These are phyloP conservation scores for Eubucco bourcierii DNA, from an alignment of 2,113 vertebrate species.

Conservation along the genomic window DNA sequence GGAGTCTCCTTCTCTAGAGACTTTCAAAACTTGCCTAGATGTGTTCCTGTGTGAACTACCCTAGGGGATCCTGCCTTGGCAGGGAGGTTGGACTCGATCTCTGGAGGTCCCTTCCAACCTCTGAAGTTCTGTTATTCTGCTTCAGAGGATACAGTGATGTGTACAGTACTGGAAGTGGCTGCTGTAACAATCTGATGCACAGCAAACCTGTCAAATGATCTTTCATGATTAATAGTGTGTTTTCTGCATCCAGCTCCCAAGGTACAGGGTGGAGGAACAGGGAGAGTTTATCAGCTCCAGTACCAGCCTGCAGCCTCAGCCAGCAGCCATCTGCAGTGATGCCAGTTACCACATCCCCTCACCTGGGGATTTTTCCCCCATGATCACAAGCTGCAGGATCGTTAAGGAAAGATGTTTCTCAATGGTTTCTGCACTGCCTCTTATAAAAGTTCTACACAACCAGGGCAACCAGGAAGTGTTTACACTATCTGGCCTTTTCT, in stretches of 20 bases:
- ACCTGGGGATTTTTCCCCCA: background rate
- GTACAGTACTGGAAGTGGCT: background rate
- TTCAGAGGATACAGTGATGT: background rate
- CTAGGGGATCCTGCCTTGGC: no score
- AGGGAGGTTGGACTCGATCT: no score
- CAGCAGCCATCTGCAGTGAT: background rate
- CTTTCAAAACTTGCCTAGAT: no score
- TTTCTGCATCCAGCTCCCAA: background rate
- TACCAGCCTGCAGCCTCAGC: background rate
- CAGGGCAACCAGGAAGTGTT: background rate
- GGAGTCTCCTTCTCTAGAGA: no score
- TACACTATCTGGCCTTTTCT: background rate
- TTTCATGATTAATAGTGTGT: fast-evolving
- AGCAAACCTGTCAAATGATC: background rate
- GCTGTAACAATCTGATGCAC: background rate
- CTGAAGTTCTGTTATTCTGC: no score
- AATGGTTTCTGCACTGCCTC: background rate
- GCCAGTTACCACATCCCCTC: background rate
- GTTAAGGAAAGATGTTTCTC: background rate
- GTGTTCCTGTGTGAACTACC: no score
- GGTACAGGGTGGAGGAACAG: background rate
- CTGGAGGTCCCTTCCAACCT: no score
- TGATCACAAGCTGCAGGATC: background rate
- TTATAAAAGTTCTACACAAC: background rate
- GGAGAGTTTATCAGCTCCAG: background rate